Base-by-base conservation (phyloP, 1,140 invertebrate genomes). In the Drosophila suzukii region DNA sequence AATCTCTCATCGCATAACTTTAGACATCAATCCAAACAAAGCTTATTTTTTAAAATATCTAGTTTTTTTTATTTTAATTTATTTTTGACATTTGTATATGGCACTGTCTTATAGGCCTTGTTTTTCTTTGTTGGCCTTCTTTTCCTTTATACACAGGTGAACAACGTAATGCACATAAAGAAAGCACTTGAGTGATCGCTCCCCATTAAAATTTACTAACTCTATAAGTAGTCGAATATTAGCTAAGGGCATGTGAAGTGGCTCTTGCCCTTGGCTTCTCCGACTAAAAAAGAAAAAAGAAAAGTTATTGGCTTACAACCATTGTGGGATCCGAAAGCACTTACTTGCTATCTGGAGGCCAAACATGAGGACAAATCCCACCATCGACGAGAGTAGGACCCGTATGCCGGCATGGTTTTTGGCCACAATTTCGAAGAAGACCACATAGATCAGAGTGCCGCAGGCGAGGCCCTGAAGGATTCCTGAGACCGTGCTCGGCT, bases 371-470 rank as follows among this genome's bases (percentile, higher is more conserved):
- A 93, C 91, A 86, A 97, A 97, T 44, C 96, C 96, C 32, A 94
- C 81, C n/a, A 97, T 81, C 4, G 96, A 95, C 2, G 95, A 94
- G 3, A 95, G 60, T 39, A 96, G 93, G 78, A 97, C 96, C 6
- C 95, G 88, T 39, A 97, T 92, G 8, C 96, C 96, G 13, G 94
- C 94, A 55, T 95, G 93, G 79, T 97, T 96, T 54, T 95, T 93
- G 61, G 96, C 96, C 67, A 97, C 94, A 17, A 98, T 96, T 92
- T 98, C 97, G 90, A 97, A 97, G 94, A 97, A 98, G n/a, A 97
- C 96, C 41, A 98, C 97, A 90, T 97, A 98, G 0, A 98, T 94
- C 3, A 98, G 93, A 0, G 97, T 98, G 13, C 97, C 97, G n/a
- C 82, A 88, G 27, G 82, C 82, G 11, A 86, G 71, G 7, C 82